Percentiles rank a stretch among this genome's conserved stretches.
Evolutionary conservation across 2,113 vertebrate species (phyloP).

Genomic region (Holacanthus passer): DNA sequence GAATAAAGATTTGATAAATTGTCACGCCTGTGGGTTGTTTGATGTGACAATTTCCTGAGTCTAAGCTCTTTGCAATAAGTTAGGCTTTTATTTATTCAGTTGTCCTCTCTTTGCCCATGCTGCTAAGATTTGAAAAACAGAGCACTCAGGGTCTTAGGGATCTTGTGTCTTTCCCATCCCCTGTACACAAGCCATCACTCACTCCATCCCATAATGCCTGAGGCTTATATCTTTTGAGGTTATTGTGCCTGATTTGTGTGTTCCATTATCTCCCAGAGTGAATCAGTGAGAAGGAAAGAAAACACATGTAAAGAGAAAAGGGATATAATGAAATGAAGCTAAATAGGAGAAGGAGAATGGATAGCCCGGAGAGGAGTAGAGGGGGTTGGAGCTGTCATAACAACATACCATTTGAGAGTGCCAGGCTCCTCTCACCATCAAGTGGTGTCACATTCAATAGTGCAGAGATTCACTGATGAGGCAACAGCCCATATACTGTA

Average conservation of each 20-base stretch:
- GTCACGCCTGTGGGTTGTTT: conserved; percentile 15
- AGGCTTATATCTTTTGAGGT: conserved; percentile 26
- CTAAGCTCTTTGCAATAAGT: conserved; percentile 3
- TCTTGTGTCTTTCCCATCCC: conserved; percentile 12
- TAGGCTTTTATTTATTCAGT: conserved; percentile 19
- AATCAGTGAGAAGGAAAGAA: conserved; percentile 27
- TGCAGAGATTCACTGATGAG: conserved; percentile 71
- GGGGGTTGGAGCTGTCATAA: conserved; percentile 76
- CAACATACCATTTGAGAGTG: conserved; percentile 71
- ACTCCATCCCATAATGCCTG: neutral
- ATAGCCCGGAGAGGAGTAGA: conserved; percentile 48
- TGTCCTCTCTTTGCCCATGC: neutral
- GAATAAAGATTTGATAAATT: conserved; percentile 38
- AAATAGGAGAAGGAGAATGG: conserved; percentile 46
- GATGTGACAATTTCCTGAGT: conserved; percentile 49
- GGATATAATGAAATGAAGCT: conserved; percentile 11
- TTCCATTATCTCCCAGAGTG: conserved; percentile 19
- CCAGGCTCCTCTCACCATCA: conserved; percentile 67
- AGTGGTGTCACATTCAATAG: conserved; percentile 79
- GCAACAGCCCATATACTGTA: conserved; percentile 72
- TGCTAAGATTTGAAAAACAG: conserved; percentile 9
- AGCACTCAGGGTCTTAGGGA: neutral
- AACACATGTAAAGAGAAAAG: conserved; percentile 26
- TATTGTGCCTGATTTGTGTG: conserved; percentile 34
- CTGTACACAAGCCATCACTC: conserved; percentile 13